These are phyloP conservation scores for Gortyna flavago DNA, from an alignment of 2,888 invertebrate genomes.

Conservation along the genomic window DNA sequence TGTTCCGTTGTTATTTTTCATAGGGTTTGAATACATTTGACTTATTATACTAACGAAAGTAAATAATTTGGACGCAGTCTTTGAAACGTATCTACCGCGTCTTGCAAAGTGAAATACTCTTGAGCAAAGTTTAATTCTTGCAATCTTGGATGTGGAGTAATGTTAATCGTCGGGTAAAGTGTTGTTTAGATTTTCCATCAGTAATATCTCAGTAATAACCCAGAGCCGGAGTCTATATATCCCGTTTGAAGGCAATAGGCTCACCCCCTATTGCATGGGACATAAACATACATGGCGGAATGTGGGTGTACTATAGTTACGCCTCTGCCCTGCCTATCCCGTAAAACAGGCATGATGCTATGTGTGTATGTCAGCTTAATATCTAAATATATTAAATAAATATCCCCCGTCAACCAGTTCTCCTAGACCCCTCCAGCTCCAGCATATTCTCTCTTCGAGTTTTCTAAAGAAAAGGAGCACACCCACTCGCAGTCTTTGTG, in stretches of 20 bases:
- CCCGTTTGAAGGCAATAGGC: no score
- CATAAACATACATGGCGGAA: no score
- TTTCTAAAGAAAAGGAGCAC: not conserved
- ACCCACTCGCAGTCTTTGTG: not conserved
- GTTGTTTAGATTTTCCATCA: not conserved
- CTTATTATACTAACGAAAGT: constrained; percentile 34
- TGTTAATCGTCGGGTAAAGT: not conserved
- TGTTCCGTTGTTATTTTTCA: constrained; percentile 71
- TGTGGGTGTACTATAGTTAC: no score
- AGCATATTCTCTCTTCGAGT: not conserved
- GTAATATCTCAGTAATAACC: not conserved
- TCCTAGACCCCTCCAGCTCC: not conserved
- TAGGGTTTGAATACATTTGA: constrained; percentile 48
- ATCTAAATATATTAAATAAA: no score
- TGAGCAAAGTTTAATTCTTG: not conserved
- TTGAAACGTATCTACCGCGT: constrained; percentile 10
- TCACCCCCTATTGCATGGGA: no score
- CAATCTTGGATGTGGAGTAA: not conserved
- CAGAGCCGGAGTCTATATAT: not conserved
- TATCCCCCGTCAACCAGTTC: not conserved
- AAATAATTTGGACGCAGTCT: constrained; percentile 40
- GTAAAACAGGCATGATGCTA: no score
- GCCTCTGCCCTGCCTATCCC: no score
- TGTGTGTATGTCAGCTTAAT: not conserved
- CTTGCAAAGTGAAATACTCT: not conserved